Evolutionary conservation across 2,113 vertebrate species (phyloP).

Genomic region (Ivindomyrus marchei): DNA sequence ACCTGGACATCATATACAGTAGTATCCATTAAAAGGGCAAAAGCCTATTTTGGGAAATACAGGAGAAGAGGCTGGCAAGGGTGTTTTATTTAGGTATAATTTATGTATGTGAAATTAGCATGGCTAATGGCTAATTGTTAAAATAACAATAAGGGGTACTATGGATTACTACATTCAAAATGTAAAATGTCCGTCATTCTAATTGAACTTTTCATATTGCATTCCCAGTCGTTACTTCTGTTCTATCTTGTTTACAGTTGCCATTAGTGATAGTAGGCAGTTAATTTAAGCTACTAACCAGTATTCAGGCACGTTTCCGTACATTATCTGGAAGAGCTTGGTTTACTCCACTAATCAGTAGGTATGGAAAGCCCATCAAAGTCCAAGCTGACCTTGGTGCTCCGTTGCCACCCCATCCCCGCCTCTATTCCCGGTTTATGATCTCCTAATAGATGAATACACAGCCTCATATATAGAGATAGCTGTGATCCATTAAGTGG

Average conservation of each 20-base stretch:
- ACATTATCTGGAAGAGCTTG: background rate
- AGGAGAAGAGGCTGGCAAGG: background rate
- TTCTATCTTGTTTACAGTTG: background rate
- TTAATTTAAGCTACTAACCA: background rate
- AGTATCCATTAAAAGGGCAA: background rate
- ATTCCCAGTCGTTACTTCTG: background rate
- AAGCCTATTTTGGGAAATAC: background rate
- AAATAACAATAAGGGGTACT: background rate
- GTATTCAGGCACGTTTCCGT: background rate
- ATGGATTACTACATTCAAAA: background rate
- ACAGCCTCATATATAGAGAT: background rate
- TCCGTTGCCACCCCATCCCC: background rate
- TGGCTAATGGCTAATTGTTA: background rate
- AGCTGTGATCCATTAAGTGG: background rate
- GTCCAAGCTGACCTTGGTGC: background rate
- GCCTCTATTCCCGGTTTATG: background rate
- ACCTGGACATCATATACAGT: background rate
- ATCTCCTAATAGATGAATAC: background rate
- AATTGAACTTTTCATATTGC: background rate
- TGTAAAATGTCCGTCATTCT: background rate
- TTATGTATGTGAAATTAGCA: background rate
- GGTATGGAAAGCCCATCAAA: background rate
- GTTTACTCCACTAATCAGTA: background rate
- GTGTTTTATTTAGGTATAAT: background rate
- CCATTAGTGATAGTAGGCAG: background rate